Conservation (phyloP, 2,797 vertebrate species). For the Acanthiza pusilla region DNA sequence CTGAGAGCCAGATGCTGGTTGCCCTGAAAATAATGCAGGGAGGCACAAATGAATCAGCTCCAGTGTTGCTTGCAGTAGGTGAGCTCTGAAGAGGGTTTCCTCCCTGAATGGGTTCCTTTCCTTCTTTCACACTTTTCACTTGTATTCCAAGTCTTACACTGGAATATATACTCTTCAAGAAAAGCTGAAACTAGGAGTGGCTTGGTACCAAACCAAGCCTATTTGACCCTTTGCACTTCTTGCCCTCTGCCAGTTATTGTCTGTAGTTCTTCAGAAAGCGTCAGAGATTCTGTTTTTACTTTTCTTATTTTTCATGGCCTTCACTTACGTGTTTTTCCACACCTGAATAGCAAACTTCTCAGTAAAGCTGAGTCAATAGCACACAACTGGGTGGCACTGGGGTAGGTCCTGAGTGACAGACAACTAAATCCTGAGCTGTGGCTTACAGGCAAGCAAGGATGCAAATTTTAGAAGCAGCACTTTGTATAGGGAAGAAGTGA, state of each 20-base stretch:
- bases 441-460: neutral
- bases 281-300: neutral
- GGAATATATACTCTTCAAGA: neutral
- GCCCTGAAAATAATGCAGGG: neutral
- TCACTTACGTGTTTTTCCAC: neutral
- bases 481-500: neutral
- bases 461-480: neutral
- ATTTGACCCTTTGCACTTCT: neutral
- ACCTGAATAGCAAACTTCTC: neutral
- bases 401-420: neutral
- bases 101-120: neutral
- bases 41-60: neutral
- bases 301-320: neutral
- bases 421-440: neutral
- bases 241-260: fast-evolving
- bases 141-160: neutral
- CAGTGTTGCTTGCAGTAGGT: neutral
- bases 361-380: neutral
- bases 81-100: neutral
- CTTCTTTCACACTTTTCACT: neutral
- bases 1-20: neutral
- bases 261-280: neutral
- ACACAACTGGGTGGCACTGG: neutral
- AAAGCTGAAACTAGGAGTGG: neutral
- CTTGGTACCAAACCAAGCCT: neutral